A percentile compares a stretch with the other conserved stretches of the same genome.
Conservation (phyloP, 2,797 vertebrate species). For the Podargus strigoides region DNA sequence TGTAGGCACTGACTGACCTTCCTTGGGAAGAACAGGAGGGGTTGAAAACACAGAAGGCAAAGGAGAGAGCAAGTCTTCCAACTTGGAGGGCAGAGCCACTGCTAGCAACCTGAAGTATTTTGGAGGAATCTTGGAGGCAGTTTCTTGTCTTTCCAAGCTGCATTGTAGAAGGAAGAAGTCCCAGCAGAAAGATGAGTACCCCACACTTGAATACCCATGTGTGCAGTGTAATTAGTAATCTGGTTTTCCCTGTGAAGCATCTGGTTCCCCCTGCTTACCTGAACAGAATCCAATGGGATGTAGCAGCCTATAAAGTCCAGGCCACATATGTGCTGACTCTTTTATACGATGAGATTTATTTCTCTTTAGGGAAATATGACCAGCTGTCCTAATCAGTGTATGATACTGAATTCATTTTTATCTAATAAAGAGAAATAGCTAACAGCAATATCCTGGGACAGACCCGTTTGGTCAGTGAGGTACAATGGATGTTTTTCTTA, state of each 20-base stretch:
- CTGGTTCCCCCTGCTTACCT: not conserved
- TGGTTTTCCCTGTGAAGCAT: not conserved
- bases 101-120: not conserved
- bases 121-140: not conserved
- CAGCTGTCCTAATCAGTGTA: constrained; percentile 10
- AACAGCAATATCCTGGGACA: not conserved
- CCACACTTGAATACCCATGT: not conserved
- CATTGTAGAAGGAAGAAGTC: not conserved
- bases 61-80: not conserved
- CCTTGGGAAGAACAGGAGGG: not conserved
- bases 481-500: not conserved
- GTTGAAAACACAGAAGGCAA: not conserved
- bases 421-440: not conserved
- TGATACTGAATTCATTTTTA: not conserved
- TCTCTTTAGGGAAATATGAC: not conserved
- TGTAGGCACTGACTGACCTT: rapidly evolving
- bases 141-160: not conserved
- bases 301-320: not conserved
- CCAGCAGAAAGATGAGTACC: not conserved
- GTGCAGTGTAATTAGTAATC: not conserved
- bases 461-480: not conserved
- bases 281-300: not conserved
- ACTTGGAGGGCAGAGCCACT: not conserved
- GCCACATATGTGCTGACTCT: not conserved
- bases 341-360: not conserved